Percentiles rank a stretch among this genome's conserved stretches.
These are phyloP conservation scores for Aporrectodea caliginosa DNA, from an alignment of 1,140 invertebrate species.

Conservation along the genomic window DNA sequence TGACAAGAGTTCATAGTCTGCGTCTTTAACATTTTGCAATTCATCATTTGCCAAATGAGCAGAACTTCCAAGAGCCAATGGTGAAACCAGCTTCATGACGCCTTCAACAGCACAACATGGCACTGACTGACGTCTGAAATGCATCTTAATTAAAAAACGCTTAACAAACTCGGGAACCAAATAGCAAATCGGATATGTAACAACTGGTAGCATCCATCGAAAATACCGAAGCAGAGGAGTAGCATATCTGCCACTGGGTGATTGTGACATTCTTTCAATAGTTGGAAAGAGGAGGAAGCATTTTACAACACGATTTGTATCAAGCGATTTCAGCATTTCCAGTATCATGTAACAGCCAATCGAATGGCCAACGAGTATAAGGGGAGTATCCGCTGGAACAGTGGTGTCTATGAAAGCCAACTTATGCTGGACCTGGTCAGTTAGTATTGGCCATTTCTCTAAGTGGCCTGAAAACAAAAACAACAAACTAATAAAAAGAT, in stretches of 20 bases:
- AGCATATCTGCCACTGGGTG: conserved; percentile 63
- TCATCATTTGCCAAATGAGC: conserved; percentile 56
- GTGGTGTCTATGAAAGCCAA: conserved; percentile 69
- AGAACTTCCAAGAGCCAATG: conserved; percentile 54
- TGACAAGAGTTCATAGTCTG: conserved; percentile 51
- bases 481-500: no score
- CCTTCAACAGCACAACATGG: conserved; percentile 49
- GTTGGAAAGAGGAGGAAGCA: conserved; percentile 74
- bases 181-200: conserved; percentile 62
- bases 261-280: conserved; percentile 70
- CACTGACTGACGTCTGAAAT: conserved; percentile 44
- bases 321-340: conserved; percentile 64
- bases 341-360: conserved; percentile 75
- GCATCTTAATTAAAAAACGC: conserved; percentile 43
- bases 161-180: conserved; percentile 58
- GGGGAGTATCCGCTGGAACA: conserved; percentile 60
- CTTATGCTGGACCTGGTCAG: conserved; percentile 78
- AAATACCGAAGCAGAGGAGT: conserved; percentile 59
- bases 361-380: conserved; percentile 78
- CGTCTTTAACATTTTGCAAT: conserved; percentile 51
- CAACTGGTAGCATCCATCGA: conserved; percentile 59
- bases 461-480: no score
- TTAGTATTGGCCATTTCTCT: conserved; percentile 60
- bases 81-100: conserved; percentile 47
- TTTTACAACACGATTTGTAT: conserved; percentile 25